A percentile compares a stretch with the other conserved stretches of the same genome.
phyloP scores from a whole-genome alignment of 1,140 invertebrate species.

The Homarus americanus region DNA sequence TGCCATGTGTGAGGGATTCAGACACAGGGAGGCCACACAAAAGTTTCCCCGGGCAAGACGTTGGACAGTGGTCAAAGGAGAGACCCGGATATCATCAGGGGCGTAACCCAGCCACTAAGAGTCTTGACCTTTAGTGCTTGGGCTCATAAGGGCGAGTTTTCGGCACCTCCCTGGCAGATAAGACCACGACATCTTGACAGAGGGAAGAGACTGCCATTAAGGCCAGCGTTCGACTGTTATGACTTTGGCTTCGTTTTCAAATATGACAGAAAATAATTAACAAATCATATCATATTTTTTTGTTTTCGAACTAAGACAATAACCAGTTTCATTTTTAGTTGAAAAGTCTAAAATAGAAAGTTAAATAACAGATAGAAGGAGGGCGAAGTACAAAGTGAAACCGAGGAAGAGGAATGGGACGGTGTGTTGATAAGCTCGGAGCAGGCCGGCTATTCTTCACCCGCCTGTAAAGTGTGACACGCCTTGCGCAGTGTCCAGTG shows the following conservation, averaged over 20 bases:
- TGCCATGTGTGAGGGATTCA: background rate
- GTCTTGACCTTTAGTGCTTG: background rate
- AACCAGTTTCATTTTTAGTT: background rate
- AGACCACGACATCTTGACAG: conserved; percentile 68
- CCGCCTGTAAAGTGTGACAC: conserved; percentile 59
- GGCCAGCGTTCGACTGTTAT: conserved; percentile 6
- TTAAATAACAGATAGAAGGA: background rate
- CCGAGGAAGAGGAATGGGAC: conserved; percentile 13
- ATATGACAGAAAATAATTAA: background rate
- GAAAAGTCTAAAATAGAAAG: background rate
- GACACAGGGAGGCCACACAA: conserved; percentile 40
- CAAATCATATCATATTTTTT: background rate
- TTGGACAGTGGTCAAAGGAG: conserved; percentile 64
- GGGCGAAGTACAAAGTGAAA: background rate
- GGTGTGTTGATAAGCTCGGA: conserved; percentile 59
- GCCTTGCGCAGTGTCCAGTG: background rate
- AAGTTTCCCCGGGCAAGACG: conserved; percentile 55
- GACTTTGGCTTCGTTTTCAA: background rate
- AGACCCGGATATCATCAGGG: conserved; percentile 41
- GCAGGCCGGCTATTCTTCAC: conserved; percentile 55
- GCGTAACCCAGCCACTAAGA: conserved; percentile 8
- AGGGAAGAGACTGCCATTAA: conserved; percentile 69
- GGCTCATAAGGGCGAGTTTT: background rate
- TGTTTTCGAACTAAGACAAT: background rate
- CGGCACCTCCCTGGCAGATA: background rate